phyloP scores from a whole-genome alignment of 2,113 vertebrate genomes.

The Rhizomys pruinosus region DNA sequence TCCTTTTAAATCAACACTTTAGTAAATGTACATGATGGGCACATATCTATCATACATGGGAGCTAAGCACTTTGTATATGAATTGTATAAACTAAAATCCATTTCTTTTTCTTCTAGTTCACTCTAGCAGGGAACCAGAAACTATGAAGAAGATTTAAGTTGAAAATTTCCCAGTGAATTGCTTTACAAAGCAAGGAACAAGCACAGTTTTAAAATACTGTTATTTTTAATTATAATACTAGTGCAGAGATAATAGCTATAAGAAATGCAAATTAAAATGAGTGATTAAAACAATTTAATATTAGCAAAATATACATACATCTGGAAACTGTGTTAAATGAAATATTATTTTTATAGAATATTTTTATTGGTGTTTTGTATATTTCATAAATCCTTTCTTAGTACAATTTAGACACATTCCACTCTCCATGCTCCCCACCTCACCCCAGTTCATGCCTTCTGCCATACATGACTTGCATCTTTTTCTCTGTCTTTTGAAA shows the following conservation, averaged over 20 bases:
- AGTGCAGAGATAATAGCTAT: background rate
- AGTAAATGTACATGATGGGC: background rate
- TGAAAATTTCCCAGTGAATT: background rate
- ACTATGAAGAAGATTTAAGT: background rate
- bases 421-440: too few species aligned
- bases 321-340: background rate
- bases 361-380: too few species aligned
- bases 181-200: background rate
- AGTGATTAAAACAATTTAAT: too few species aligned
- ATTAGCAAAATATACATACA: conserved; percentile 9
- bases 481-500: too few species aligned
- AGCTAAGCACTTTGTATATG: background rate
- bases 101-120: background rate
- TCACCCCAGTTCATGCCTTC: too few species aligned
- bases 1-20: background rate
- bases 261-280: background rate
- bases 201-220: background rate
- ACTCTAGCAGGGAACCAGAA: background rate
- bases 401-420: too few species aligned
- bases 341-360: too few species aligned
- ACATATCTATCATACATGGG: background rate
- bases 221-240: background rate
- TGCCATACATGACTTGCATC: too few species aligned
- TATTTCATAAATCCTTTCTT: too few species aligned
- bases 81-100: background rate